phyloP scores from a whole-genome alignment of 2,888 invertebrate genomes.

The Drosophila neutralis region DNA sequence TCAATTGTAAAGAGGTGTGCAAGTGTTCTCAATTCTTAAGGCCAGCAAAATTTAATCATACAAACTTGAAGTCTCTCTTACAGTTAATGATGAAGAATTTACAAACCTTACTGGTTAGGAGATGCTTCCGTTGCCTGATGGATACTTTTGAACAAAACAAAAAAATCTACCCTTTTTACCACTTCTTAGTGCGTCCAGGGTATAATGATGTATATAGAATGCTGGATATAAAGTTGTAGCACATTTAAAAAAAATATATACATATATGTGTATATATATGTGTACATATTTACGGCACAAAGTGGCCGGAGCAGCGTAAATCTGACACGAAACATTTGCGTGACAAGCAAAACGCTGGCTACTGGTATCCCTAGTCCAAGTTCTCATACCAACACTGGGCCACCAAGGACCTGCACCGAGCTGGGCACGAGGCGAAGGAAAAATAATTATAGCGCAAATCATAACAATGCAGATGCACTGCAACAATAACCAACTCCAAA shows the following conservation, averaged over 20 bases:
- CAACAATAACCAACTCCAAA: conserved; percentile 3
- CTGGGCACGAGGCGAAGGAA: conserved; percentile 21
- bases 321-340: conserved; percentile 77
- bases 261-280: conserved; percentile 19
- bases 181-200: background rate
- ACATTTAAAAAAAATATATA: conserved; percentile 22
- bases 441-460: conserved; percentile 67
- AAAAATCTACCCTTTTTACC: background rate
- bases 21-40: background rate
- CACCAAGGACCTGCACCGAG: conserved; percentile 18
- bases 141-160: background rate
- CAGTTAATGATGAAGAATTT: background rate
- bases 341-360: conserved; percentile 69
- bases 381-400: conserved; percentile 3
- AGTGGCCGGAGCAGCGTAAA: conserved; percentile 67
- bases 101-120: background rate
- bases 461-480: conserved; percentile 46
- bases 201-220: conserved; percentile 8
- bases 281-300: conserved; percentile 48
- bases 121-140: background rate
- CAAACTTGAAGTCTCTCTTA: no score
- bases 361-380: conserved; percentile 17
- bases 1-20: background rate
- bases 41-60: background rate
- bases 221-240: conserved; percentile 6